Evolutionary conservation across 37 sponge, comb jelly and placozoan species (phyloP).

Genomic region (Eunapius fragilis): DNA sequence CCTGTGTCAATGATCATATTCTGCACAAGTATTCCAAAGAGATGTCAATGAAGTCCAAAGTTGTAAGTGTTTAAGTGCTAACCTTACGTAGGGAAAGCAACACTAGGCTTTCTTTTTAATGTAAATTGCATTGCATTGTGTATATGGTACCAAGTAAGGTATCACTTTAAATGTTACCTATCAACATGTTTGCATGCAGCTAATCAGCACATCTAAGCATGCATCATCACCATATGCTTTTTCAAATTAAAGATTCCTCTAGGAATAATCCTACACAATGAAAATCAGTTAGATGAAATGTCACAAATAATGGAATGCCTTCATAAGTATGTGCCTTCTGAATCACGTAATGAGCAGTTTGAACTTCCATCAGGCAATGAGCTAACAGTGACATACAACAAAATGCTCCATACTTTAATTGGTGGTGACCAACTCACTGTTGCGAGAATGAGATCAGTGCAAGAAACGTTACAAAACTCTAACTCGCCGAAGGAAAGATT

Average conservation of each 20-base stretch:
- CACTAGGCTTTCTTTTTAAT: no score
- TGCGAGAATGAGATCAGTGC: not conserved
- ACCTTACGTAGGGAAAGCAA: no score
- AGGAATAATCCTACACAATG: not conserved
- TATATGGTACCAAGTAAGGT: no score
- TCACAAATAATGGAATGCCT: not conserved
- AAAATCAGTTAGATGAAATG: not conserved
- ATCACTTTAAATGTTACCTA: no score
- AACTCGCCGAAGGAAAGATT: not conserved
- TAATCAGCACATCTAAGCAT: no score
- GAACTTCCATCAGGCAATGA: not conserved
- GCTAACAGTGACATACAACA: not conserved
- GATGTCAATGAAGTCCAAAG: not conserved
- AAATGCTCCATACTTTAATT: not conserved
- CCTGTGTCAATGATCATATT: not conserved
- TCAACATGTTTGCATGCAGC: no score
- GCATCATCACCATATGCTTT: no score
- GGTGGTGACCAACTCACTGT: not conserved
- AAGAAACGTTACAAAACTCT: not conserved
- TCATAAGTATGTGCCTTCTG: not conserved
- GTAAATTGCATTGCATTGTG: no score
- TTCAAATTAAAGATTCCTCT: not conserved
- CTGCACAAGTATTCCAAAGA: not conserved
- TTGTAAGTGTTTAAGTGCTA: not conserved
- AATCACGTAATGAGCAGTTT: not conserved